Conservation (phyloP, 2,888 invertebrate genomes). For the Lepidocyrtinus sp. region DNA sequence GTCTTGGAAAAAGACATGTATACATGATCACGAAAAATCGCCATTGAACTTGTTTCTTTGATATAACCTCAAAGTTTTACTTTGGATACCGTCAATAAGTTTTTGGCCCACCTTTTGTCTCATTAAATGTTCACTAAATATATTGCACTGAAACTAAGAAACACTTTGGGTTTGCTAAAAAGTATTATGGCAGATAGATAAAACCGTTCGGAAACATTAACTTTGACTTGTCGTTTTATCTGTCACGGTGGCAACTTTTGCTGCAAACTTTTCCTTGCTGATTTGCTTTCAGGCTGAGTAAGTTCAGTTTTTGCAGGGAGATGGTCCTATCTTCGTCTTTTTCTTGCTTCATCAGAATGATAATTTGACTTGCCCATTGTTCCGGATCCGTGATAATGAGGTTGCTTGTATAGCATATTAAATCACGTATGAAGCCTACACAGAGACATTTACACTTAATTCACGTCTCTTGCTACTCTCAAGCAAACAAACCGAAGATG, state of each 20-base stretch:
- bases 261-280: background rate
- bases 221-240: background rate
- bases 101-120: constrained; percentile 2
- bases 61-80: too few species aligned
- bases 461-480: too few species aligned
- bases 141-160: too few species aligned
- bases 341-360: constrained; percentile 1
- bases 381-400: constrained; percentile 14
- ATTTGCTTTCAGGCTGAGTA: background rate
- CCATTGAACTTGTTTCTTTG: constrained; percentile 1
- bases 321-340: background rate
- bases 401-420: too few species aligned
- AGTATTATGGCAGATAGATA: background rate
- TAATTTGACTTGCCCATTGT: constrained; percentile 27
- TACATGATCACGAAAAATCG: too few species aligned
- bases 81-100: background rate
- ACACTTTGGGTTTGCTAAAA: too few species aligned
- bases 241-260: background rate
- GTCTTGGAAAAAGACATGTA: background rate
- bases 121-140: background rate
- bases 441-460: too few species aligned
- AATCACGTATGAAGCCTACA: too few species aligned
- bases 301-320: background rate
- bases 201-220: constrained; percentile 11
- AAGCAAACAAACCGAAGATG: too few species aligned